Base-by-base conservation (phyloP, 35 echinoderm and acorn worm species). In the Heliocidaris tuberculata region DNA sequence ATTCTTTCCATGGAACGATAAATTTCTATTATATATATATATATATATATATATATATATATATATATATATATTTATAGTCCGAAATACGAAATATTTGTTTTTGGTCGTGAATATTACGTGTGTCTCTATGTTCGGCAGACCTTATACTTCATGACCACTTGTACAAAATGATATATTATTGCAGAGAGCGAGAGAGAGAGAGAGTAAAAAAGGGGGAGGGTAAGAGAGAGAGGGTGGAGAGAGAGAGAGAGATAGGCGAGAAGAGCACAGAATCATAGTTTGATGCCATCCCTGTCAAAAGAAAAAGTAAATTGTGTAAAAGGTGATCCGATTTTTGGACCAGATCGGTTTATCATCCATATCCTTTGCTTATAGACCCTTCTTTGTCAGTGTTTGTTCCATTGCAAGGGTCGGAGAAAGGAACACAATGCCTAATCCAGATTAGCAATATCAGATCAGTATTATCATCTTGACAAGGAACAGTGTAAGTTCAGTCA, bases 351-450 rank as follows among this genome's bases (percentile, higher is more conserved):
- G 65, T 78, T 78, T 78, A 78, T 78, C 21, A 78, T 78, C 65
- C 65, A 78, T 78, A 78, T 78, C 65, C 65, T 78, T 78, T 78
- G 21, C 65, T 78, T 78, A 78, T n/a, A 78, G 65, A 78, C 65
- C 19, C 27, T 78, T 78, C 65, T 78, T 78, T 78, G n/a, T n/a
- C n/a, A n/a, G n/a, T n/a, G n/a, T n/a, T n/a, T n/a, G 65, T 78
- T 78, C 65, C 65, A n/a, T n/a, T 78, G 17, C 65, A 78, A 78
- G 65, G 65, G 21, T n/a, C 65, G 27, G 27, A 78, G 21, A 8
- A n/a, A 78, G 19, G 19, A 27, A n/a, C 19, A 78, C 65, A 78
- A 78, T 7, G 21, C 4, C 21, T 78, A 78, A 78, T 78, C 65
- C 27, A 78, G 65, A 78, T 78, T 78, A 78, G 65, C 17, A 78